Evolutionary conservation across 1,140 invertebrate species (phyloP).

Genomic region (Conus ventricosus): DNA sequence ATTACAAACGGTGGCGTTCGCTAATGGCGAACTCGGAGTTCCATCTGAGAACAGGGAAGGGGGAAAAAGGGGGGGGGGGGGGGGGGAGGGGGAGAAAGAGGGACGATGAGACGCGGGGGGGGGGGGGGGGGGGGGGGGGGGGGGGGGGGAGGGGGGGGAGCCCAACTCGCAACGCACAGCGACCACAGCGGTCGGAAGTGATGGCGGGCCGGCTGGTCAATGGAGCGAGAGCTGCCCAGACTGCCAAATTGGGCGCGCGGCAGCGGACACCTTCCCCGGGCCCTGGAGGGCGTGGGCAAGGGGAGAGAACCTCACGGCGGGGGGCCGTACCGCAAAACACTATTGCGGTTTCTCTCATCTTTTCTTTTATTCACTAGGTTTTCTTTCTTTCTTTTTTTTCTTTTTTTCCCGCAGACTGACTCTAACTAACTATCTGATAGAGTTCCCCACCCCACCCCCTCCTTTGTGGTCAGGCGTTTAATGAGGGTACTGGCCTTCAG

Average conservation of each 20-base stretch:
- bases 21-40: too few species aligned
- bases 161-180: too few species aligned
- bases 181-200: too few species aligned
- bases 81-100: too few species aligned
- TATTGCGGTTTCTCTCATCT: constrained; percentile 14
- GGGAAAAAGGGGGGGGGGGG: too few species aligned
- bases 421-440: constrained; percentile 34
- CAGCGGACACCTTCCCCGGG: neutral
- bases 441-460: constrained; percentile 5
- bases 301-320: neutral
- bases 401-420: neutral
- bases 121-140: too few species aligned
- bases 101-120: too few species aligned
- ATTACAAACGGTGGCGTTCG: too few species aligned
- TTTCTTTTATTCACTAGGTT: neutral
- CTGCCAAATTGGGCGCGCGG: neutral
- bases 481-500: constrained; percentile 17
- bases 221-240: too few species aligned
- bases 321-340: constrained; percentile 22
- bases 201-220: too few species aligned
- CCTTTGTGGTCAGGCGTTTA: constrained; percentile 28
- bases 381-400: neutral
- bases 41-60: too few species aligned
- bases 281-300: neutral
- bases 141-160: too few species aligned